Conservation (phyloP, 2,113 vertebrate species). For the Myotis brandtii region DNA sequence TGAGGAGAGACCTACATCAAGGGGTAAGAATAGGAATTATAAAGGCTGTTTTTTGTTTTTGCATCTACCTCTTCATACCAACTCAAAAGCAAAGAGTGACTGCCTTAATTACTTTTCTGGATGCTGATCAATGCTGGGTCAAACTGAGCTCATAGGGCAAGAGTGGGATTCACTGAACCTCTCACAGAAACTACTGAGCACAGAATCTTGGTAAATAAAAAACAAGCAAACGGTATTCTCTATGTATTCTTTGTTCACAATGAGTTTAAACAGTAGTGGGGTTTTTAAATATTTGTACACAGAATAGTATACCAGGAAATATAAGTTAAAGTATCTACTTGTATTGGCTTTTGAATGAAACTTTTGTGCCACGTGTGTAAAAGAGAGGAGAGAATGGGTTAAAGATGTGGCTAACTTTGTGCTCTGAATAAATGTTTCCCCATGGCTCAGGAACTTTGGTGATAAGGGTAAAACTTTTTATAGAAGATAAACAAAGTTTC, state of each 20-base stretch:
- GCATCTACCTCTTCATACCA: background rate
- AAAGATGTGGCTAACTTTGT: constrained; percentile 15
- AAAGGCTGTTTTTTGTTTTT: constrained; percentile 46
- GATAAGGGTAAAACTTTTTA: constrained; percentile 43
- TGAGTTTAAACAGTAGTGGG: background rate
- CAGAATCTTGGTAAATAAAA: constrained; percentile 31
- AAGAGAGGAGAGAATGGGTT: background rate
- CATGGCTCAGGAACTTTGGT: background rate
- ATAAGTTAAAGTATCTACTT: constrained; percentile 29
- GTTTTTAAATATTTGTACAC: background rate
- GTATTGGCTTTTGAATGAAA: background rate
- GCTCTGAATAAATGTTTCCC: constrained; percentile 42
- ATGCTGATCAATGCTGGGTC: background rate
- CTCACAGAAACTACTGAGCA: background rate
- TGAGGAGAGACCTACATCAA: background rate
- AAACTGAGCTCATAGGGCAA: background rate
- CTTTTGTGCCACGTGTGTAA: background rate
- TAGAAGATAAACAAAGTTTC: constrained; percentile 38
- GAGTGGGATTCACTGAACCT: background rate
- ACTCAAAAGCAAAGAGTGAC: constrained; percentile 36
- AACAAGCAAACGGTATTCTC: background rate
- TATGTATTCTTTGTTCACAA: background rate
- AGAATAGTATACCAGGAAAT: constrained; percentile 10
- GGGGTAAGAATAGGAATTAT: background rate
- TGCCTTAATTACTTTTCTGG: constrained; percentile 12